Conservation (phyloP, 2,888 invertebrate species). For the Eudasyphora cyanicolor region DNA sequence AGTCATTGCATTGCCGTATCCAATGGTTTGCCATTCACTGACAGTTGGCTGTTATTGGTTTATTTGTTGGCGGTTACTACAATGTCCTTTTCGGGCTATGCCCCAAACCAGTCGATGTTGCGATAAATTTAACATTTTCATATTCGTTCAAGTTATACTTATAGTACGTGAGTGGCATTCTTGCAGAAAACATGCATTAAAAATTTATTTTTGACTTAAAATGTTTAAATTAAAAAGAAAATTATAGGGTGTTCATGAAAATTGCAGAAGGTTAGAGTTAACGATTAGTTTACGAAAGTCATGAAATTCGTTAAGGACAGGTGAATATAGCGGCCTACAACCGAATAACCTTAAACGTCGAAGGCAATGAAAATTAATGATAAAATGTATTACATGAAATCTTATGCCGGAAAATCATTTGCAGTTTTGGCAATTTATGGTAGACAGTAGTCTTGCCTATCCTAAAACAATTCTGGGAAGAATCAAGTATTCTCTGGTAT, state of each 20-base stretch:
- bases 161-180: background rate
- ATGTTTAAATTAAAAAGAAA: slow-evolving; percentile 58
- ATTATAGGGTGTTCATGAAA: slow-evolving; percentile 49
- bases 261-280: slow-evolving; percentile 50
- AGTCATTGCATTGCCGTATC: background rate
- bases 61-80: background rate
- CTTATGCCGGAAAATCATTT: too few relatives aligned
- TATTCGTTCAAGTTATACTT: background rate
- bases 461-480: too few relatives aligned
- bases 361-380: too few relatives aligned
- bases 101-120: background rate
- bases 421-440: too few relatives aligned
- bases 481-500: too few relatives aligned
- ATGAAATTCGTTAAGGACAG: slow-evolving; percentile 47
- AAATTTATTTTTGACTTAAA: slow-evolving; percentile 42
- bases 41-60: slow-evolving; percentile 38
- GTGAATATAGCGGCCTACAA: slow-evolving; percentile 15
- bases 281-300: slow-evolving; percentile 34
- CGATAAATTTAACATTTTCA: slow-evolving; percentile 58
- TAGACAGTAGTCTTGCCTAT: too few relatives aligned
- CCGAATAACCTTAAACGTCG: too few relatives aligned
- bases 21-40: slow-evolving; percentile 33
- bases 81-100: background rate
- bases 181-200: slow-evolving; percentile 6
- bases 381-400: too few relatives aligned